Evolutionary conservation across 2,797 vertebrate genomes (phyloP).

Genomic region (Eleutherodactylus coqui): DNA sequence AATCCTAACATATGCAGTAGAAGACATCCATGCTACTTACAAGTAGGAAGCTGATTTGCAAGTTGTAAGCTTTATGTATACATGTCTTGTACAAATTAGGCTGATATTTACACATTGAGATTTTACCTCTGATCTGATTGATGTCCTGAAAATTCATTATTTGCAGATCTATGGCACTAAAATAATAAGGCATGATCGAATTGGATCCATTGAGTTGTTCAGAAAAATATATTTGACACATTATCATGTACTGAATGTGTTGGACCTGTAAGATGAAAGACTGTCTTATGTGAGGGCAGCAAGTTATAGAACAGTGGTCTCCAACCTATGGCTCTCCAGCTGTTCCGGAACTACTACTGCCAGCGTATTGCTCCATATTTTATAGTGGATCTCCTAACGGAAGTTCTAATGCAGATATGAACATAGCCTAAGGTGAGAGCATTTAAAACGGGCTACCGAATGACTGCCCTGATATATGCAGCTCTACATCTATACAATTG

Average conservation of each 20-base stretch:
- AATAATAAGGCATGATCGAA: not conserved
- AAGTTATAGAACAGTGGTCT: not conserved
- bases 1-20: not conserved
- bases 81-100: not conserved
- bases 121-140: not conserved
- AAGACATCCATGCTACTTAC: not conserved
- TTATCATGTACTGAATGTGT: no score
- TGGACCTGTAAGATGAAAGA: no score
- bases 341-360: not conserved
- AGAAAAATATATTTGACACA: not conserved
- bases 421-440: no score
- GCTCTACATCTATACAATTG: no score
- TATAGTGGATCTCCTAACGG: no score
- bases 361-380: no score
- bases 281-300: no score
- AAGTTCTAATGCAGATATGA: no score
- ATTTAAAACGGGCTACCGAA: no score
- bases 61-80: constrained; percentile 3
- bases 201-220: not conserved
- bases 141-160: not conserved
- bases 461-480: no score
- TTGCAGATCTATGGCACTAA: not conserved
- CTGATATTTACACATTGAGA: not conserved
- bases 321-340: not conserved
- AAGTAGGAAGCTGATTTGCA: constrained; percentile 1